Evolutionary conservation across 2,797 vertebrate genomes (phyloP).

Genomic region (Sebastes oblongus): DNA sequence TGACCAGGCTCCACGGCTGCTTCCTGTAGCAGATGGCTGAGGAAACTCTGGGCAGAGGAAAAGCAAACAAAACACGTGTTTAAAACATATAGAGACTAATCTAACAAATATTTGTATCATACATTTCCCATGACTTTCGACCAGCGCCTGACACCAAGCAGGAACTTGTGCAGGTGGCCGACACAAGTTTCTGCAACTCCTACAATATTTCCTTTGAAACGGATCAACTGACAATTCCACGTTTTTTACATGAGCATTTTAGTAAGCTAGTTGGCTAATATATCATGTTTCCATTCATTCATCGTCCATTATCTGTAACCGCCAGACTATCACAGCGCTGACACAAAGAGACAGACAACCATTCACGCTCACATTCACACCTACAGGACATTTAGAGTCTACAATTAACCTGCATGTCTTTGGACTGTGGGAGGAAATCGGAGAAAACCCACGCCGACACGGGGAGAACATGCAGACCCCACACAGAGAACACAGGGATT

Average conservation of each 20-base stretch:
- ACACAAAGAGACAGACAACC: too few relatives aligned
- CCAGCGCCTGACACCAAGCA: not conserved
- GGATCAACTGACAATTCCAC: not conserved
- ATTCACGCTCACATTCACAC: too few relatives aligned
- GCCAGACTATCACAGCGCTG: too few relatives aligned
- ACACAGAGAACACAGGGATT: too few relatives aligned
- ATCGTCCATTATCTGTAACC: too few relatives aligned
- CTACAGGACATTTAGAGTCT: too few relatives aligned
- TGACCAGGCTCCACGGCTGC: conserved; percentile 94
- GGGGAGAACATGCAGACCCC: too few relatives aligned
- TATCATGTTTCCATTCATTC: not conserved
- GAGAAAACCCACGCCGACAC: too few relatives aligned
- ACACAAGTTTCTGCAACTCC: not conserved
- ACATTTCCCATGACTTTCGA: not conserved
- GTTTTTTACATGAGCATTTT: not conserved
- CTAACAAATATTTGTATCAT: not conserved
- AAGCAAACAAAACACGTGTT: not conserved
- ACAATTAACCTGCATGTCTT: too few relatives aligned
- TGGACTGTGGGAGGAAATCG: too few relatives aligned
- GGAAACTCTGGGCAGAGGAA: conserved; percentile 82
- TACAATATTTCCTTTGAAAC: not conserved
- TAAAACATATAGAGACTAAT: not conserved
- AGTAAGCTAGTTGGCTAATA: not conserved
- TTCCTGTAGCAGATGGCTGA: conserved; percentile 94
- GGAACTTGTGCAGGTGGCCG: not conserved